These are phyloP conservation scores for Metellina segmentata DNA, from an alignment of 2,888 invertebrate species.

Conservation along the genomic window DNA sequence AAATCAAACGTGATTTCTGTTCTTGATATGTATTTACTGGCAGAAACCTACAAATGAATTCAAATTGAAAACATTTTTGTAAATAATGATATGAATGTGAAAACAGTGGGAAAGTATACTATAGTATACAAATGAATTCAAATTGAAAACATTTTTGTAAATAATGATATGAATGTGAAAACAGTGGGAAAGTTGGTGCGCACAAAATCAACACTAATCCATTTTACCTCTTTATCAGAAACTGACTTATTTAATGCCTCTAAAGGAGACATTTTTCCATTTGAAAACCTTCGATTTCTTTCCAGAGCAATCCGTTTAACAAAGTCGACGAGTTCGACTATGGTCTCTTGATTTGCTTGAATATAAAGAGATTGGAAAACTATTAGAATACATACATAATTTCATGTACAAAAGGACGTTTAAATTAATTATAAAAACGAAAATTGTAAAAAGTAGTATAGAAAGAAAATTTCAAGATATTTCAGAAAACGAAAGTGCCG, in stretches of 20 bases:
- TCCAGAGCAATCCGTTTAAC: constrained; percentile 84
- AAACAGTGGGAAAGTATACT: neutral
- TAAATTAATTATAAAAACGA: too few species aligned
- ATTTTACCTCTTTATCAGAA: constrained; percentile 59
- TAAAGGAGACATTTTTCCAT: constrained; percentile 42
- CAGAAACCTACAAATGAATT: constrained; percentile 36
- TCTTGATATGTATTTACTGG: constrained; percentile 81
- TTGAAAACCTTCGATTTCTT: constrained; percentile 46
- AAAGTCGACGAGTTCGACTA: constrained; percentile 95
- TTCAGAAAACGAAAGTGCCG: too few species aligned
- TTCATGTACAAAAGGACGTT: too few species aligned
- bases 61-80: neutral
- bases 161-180: too few species aligned
- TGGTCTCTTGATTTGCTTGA: constrained; percentile 95
- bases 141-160: neutral
- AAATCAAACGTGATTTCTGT: constrained; percentile 96
- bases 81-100: too few species aligned
- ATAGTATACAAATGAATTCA: constrained; percentile 17
- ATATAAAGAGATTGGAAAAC: neutral
- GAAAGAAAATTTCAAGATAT: too few species aligned
- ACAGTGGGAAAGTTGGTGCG: neutral
- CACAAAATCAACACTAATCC: neutral
- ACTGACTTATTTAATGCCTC: constrained; percentile 45
- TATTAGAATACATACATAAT: too few species aligned
- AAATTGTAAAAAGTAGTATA: too few species aligned